Conservation (phyloP, 2,888 invertebrate species). For the Iselma pallidipennis region DNA sequence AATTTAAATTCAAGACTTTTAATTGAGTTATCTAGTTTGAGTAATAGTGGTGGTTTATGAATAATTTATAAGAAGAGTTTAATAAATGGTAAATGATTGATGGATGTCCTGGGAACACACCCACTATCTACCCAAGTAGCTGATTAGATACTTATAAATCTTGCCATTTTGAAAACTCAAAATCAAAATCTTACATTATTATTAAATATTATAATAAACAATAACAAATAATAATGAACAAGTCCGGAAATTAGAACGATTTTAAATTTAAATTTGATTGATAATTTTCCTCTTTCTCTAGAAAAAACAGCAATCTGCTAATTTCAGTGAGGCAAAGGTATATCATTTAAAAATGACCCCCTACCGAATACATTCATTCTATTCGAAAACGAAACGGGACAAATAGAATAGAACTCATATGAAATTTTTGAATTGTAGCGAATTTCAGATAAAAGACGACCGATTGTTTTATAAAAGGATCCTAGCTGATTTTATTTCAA, state of each 20-base stretch:
- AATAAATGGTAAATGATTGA: conserved; percentile 19
- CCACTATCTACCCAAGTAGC: conserved; percentile 17
- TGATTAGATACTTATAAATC: conserved; percentile 21
- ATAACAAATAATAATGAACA: not conserved
- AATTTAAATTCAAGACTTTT: conserved; percentile 9
- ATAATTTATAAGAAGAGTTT: conserved; percentile 25
- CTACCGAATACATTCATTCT: conserved; percentile 15
- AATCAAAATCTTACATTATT: not conserved
- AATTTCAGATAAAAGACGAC: conserved; percentile 25
- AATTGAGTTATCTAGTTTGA: conserved; percentile 27
- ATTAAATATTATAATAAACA: no score
- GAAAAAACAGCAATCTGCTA: not conserved
- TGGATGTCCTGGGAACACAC: conserved; percentile 23
- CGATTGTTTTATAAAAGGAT: conserved; percentile 24
- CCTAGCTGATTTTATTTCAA: conserved; percentile 8
- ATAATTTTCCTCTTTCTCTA: no score
- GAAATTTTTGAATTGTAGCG: conserved; percentile 23
- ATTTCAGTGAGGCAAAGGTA: not conserved
- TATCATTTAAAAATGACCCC: conserved; percentile 3
- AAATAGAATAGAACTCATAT: conserved; percentile 19
- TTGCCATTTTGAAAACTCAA: conserved; percentile 8
- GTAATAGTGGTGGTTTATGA: conserved; percentile 23
- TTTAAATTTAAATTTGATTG: not conserved
- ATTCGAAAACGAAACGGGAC: conserved; percentile 11
- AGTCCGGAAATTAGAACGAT: not conserved